Percentiles rank a stretch among this genome's conserved stretches.
Evolutionary conservation across 2,797 vertebrate genomes (phyloP).

Genomic region (Hemitrygon akajei): DNA sequence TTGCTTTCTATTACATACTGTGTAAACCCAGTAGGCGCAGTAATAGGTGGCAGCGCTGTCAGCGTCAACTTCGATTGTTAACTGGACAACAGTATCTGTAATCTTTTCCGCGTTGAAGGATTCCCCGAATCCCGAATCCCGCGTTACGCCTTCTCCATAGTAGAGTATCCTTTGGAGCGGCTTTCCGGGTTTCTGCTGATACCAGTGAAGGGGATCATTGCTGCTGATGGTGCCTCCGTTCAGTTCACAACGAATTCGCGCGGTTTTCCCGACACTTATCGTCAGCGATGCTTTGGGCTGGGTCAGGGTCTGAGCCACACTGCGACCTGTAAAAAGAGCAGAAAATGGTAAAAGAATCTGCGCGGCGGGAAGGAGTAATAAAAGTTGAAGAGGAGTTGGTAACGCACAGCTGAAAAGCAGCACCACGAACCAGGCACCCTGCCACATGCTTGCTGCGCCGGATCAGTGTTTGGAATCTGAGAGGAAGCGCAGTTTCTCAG

Average conservation of each 20-base stretch:
- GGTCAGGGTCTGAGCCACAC: background rate
- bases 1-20: slow-evolving; percentile 32
- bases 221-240: background rate
- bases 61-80: slow-evolving; percentile 43
- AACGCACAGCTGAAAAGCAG: background rate
- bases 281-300: slow-evolving; percentile 2
- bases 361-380: background rate
- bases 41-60: slow-evolving; percentile 45
- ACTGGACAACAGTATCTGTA: background rate
- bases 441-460: background rate
- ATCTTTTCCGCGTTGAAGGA: background rate
- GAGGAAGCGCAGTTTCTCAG: background rate
- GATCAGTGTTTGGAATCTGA: too few relatives aligned
- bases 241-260: slow-evolving; percentile 40
- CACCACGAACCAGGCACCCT: background rate
- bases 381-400: too few relatives aligned
- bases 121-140: slow-evolving; percentile 33
- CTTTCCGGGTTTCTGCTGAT: slow-evolving; percentile 35
- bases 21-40: slow-evolving; percentile 43
- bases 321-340: background rate
- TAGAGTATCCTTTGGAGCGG: slow-evolving; percentile 39
- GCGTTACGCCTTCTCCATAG: fast-evolving
- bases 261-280: slow-evolving; percentile 38
- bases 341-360: background rate
- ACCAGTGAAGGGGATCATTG: slow-evolving; percentile 39